A percentile compares a stretch with the other conserved stretches of the same genome.
phyloP scores from a whole-genome alignment of 2,113 vertebrate genomes.

The Cryptomyrus ogoouensis region DNA sequence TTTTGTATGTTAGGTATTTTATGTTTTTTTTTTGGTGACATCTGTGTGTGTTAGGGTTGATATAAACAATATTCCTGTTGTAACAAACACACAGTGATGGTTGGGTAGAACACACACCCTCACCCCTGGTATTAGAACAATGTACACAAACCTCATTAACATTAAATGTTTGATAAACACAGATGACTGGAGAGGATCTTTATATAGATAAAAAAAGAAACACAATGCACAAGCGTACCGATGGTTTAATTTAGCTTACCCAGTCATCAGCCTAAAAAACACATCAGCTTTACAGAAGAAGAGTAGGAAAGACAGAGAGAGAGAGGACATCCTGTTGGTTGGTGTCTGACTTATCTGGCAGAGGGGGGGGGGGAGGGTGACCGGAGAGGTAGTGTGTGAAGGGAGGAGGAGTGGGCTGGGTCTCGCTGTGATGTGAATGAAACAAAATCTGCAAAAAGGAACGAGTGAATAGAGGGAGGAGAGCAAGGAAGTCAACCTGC shows the following conservation, averaged over 20 bases:
- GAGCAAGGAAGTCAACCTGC: constrained; percentile 63
- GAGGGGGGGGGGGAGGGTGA: constrained; percentile 21
- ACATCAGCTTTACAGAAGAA: constrained; percentile 27
- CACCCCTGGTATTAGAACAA: constrained; percentile 30
- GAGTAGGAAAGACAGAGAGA: constrained; percentile 26
- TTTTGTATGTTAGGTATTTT: not conserved
- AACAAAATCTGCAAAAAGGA: constrained; percentile 52
- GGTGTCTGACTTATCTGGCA: constrained; percentile 46
- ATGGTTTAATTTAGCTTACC: constrained; percentile 23
- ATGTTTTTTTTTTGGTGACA: not conserved
- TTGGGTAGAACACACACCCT: constrained; percentile 34
- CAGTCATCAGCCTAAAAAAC: constrained; percentile 33
- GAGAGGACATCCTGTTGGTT: constrained; percentile 39
- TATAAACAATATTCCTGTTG: too few species aligned
- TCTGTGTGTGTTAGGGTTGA: not conserved
- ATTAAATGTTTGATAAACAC: not conserved
- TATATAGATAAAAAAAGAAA: not conserved
- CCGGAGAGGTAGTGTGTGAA: constrained; percentile 29
- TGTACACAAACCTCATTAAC: not conserved
- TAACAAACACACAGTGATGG: not conserved
- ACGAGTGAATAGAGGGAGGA: constrained; percentile 38
- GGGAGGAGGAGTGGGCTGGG: constrained; percentile 53
- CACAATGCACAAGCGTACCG: constrained; percentile 14
- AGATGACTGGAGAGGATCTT: not conserved
- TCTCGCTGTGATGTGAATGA: constrained; percentile 64